These are phyloP conservation scores for Agrilus biguttatus DNA, from an alignment of 2,888 invertebrate species.

Conservation along the genomic window DNA sequence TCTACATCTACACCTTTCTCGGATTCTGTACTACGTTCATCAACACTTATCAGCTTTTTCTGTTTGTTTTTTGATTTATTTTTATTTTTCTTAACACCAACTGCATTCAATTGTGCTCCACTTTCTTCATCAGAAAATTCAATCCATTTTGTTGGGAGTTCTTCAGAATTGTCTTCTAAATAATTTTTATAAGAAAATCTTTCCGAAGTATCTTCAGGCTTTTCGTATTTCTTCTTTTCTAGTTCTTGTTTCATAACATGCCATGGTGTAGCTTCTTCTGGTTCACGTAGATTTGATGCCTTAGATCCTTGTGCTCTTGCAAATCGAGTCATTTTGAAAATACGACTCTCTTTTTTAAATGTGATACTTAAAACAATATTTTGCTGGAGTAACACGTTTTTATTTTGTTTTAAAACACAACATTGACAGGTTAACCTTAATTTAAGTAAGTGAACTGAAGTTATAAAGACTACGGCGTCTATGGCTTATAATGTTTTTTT, in stretches of 20 bases:
- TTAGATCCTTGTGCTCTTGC: constrained; percentile 63
- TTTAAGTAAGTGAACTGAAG: too few relatives aligned
- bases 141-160: constrained; percentile 34
- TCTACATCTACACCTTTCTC: constrained; percentile 4
- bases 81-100: constrained; percentile 5
- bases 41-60: constrained; percentile 2
- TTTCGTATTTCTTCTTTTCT: constrained; percentile 35
- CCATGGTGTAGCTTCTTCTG: constrained; percentile 62
- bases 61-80: not conserved
- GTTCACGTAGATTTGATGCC: constrained; percentile 52
- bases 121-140: constrained; percentile 31
- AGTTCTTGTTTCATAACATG: constrained; percentile 52
- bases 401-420: not conserved
- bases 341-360: not conserved
- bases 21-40: not conserved
- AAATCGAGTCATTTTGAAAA: constrained; percentile 50
- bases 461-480: too few relatives aligned
- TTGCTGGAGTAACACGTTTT: not conserved
- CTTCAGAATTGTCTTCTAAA: too few relatives aligned
- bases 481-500: too few relatives aligned
- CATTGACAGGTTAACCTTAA: not conserved
- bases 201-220: constrained; percentile 31
- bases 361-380: too few relatives aligned
- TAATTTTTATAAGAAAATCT: constrained; percentile 26
- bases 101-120: constrained; percentile 3